A percentile compares a stretch with the other conserved stretches of the same genome.
These are phyloP conservation scores for Siniperca chuatsi DNA, from an alignment of 2,113 vertebrate genomes.

Conservation along the genomic window DNA sequence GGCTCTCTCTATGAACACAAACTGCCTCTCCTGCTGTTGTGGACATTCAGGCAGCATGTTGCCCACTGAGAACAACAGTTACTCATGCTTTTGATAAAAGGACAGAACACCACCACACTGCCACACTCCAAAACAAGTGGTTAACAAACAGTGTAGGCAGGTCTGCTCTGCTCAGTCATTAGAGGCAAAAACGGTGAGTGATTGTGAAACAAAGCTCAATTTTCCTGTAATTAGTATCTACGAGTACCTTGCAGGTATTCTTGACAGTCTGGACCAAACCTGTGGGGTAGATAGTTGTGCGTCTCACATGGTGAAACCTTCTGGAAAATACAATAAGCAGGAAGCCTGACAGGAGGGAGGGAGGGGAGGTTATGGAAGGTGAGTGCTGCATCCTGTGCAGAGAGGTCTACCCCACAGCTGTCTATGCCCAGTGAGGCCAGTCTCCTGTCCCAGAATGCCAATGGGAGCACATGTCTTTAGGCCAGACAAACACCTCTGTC, in stretches of 20 bases:
- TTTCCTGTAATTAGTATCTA: slow-evolving; percentile 63
- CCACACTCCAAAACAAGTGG: slow-evolving; percentile 22
- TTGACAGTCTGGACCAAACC: slow-evolving; percentile 26
- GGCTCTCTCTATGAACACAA: slow-evolving; percentile 34
- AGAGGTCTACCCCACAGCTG: slow-evolving; percentile 40
- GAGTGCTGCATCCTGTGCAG: slow-evolving; percentile 56
- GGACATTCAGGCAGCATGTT: neutral
- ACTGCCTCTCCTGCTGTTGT: slow-evolving; percentile 14
- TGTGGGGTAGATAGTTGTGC: slow-evolving; percentile 30
- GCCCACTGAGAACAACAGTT: neutral
- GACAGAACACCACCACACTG: slow-evolving; percentile 2
- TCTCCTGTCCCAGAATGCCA: slow-evolving; percentile 48
- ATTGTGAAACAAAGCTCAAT: slow-evolving; percentile 60
- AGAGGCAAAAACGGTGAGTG: slow-evolving; percentile 53
- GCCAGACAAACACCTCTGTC: slow-evolving; percentile 67
- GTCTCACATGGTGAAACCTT: slow-evolving; percentile 41
- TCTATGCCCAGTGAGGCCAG: slow-evolving; percentile 43
- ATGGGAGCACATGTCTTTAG: slow-evolving; percentile 40
- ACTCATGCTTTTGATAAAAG: neutral
- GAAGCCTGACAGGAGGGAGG: slow-evolving; percentile 40
- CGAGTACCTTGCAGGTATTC: slow-evolving; percentile 59
- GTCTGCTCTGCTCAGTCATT: slow-evolving; percentile 59
- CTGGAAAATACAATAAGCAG: slow-evolving; percentile 54
- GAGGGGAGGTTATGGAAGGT: slow-evolving; percentile 44
- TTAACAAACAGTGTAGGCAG: slow-evolving; percentile 49